These are phyloP conservation scores for Biston betularia DNA, from an alignment of 2,888 invertebrate genomes.

Conservation along the genomic window DNA sequence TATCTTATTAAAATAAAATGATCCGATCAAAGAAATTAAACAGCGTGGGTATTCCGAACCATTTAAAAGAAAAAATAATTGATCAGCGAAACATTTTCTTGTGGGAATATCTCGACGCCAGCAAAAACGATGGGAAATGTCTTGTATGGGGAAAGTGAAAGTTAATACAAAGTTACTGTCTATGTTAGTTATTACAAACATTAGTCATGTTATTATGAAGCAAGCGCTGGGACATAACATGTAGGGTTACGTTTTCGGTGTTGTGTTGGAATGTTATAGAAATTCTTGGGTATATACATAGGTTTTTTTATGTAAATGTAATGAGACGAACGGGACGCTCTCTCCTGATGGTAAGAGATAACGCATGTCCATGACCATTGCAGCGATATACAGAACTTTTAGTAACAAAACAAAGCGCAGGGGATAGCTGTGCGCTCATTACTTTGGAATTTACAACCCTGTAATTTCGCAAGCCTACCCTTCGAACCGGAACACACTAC, in stretches of 20 bases:
- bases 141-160: slow-evolving; percentile 42
- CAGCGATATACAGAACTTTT: too few relatives aligned
- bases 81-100: slow-evolving; percentile 37
- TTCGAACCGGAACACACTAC: too few relatives aligned
- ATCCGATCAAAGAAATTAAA: slow-evolving; percentile 9
- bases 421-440: too few relatives aligned
- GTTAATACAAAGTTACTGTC: slow-evolving; percentile 31
- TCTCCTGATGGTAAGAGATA: too few relatives aligned
- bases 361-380: too few relatives aligned
- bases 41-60: slow-evolving; percentile 26
- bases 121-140: slow-evolving; percentile 42
- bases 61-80: slow-evolving; percentile 34
- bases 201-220: slow-evolving; percentile 26
- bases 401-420: too few relatives aligned
- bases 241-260: not conserved
- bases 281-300: not conserved
- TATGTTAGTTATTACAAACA: slow-evolving; percentile 31
- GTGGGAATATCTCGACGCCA: slow-evolving; percentile 35
- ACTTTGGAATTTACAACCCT: too few relatives aligned
- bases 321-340: too few relatives aligned
- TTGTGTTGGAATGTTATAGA: not conserved
- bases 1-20: slow-evolving; percentile 3
- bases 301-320: not conserved
- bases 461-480: too few relatives aligned
- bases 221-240: slow-evolving; percentile 13